These are phyloP conservation scores for Priocnemis perturbator DNA, from an alignment of 2,888 invertebrate species.

Conservation along the genomic window DNA sequence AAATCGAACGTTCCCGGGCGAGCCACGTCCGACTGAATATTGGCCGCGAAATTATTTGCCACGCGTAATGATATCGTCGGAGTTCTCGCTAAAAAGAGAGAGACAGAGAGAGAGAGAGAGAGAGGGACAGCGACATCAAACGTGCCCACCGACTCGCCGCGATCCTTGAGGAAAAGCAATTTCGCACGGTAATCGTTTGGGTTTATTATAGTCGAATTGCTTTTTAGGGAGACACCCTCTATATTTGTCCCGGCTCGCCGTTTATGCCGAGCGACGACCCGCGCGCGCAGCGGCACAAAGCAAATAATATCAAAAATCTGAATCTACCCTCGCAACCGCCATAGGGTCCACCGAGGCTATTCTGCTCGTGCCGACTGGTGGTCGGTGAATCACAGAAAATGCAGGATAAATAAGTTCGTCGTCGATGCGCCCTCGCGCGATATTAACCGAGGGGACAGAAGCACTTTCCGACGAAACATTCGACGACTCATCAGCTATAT, in stretches of 20 bases:
- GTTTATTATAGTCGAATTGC: conserved; percentile 50
- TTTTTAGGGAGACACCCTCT: conserved; percentile 38
- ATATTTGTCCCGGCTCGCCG: conserved; percentile 36
- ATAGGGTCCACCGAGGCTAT: conserved; percentile 16
- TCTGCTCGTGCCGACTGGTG: conserved; percentile 6
- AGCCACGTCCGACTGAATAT: no score
- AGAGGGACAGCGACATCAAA: no score
- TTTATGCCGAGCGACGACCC: neutral
- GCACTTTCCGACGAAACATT: neutral
- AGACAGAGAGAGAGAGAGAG: no score
- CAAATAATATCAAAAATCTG: conserved; percentile 60
- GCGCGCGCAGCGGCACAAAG: conserved; percentile 33
- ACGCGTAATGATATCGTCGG: no score
- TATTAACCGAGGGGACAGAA: neutral
- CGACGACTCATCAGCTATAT: no score
- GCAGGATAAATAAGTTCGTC: neutral
- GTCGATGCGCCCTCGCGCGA: neutral
- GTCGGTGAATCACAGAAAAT: conserved; percentile 15
- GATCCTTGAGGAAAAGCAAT: conserved; percentile 52
- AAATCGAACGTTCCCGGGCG: no score
- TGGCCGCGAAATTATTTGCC: no score
- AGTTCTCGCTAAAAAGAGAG: no score
- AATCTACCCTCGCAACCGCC: conserved; percentile 47
- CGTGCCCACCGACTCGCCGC: conserved; percentile 14
- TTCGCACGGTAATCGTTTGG: conserved; percentile 49